Evolutionary conservation across 2,797 vertebrate species (phyloP).

Genomic region (Amphiprion clarkii): DNA sequence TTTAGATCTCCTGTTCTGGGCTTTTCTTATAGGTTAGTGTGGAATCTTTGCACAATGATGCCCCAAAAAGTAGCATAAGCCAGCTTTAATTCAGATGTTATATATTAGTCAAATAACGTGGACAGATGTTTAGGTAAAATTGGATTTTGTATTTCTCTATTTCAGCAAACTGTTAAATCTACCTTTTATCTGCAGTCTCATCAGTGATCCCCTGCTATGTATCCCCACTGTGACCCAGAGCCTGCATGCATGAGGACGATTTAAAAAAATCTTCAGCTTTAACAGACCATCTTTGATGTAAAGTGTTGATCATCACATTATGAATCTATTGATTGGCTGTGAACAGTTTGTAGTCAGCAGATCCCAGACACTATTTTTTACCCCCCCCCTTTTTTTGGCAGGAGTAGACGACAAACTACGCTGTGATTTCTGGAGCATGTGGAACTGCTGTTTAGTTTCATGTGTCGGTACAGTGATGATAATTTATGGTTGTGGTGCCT

Average conservation of each 20-base stretch:
- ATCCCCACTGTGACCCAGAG: conserved; percentile 41
- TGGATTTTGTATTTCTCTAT: neutral
- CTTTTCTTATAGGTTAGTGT: too few species aligned
- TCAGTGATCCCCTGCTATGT: neutral
- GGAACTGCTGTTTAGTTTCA: conserved; percentile 63
- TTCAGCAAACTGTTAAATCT: neutral
- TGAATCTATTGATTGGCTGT: conserved; percentile 4
- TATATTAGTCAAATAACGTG: neutral
- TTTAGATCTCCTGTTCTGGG: too few species aligned
- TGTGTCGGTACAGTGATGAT: conserved; percentile 61
- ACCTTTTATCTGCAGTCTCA: neutral
- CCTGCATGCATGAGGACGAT: conserved; percentile 13
- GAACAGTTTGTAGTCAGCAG: conserved; percentile 17
- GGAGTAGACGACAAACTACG: conserved; percentile 14
- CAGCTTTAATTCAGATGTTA: neutral
- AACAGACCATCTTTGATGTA: conserved; percentile 20
- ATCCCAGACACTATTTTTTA: neutral
- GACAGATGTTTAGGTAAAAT: neutral
- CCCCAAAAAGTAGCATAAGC: too few species aligned
- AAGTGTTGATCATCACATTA: conserved; percentile 11
- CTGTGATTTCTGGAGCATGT: conserved; percentile 66
- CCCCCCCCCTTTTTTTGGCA: neutral
- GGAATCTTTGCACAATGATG: too few species aligned
- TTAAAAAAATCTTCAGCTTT: conserved; percentile 34
- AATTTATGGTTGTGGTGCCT: conserved; percentile 75